A percentile compares a stretch with the other conserved stretches of the same genome.
Evolutionary conservation across 2,888 invertebrate genomes (phyloP).

Genomic region (Leptopilina syphax): DNA sequence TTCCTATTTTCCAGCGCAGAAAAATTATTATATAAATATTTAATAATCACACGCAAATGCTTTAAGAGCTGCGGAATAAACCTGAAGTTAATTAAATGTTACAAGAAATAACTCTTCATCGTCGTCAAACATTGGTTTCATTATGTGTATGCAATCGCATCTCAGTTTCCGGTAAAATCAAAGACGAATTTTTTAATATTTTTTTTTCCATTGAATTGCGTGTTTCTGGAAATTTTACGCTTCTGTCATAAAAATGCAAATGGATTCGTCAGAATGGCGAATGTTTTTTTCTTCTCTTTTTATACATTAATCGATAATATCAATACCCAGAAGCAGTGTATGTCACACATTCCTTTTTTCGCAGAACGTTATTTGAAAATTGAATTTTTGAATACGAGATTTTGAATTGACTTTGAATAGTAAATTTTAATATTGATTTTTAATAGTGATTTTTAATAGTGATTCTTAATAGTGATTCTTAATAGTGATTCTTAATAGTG

Average conservation of each 20-base stretch:
- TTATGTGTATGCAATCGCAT: constrained; percentile 38
- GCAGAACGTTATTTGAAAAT: no score
- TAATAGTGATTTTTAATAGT: not conserved
- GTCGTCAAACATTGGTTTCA: constrained; percentile 43
- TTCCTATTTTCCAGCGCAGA: no score
- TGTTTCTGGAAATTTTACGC: constrained; percentile 36
- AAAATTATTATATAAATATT: no score
- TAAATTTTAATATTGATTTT: not conserved
- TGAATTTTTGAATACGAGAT: no score
- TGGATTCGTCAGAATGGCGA: constrained; percentile 6
- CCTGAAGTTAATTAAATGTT: constrained; percentile 4
- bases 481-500: no score
- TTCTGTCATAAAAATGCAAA: constrained; percentile 19
- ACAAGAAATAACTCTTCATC: constrained; percentile 42
- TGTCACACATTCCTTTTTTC: not conserved
- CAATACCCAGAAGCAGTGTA: not conserved
- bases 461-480: no score
- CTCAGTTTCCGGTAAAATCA: constrained; percentile 46
- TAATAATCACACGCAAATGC: not conserved
- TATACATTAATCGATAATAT: not conserved
- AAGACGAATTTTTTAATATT: constrained; percentile 41
- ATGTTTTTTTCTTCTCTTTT: not conserved
- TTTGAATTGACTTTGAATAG: no score
- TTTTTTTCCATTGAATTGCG: constrained; percentile 44
- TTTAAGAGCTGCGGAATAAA: not conserved